Evolutionary conservation across 2,888 invertebrate species (phyloP).

Genomic region (Byasa hedistus): DNA sequence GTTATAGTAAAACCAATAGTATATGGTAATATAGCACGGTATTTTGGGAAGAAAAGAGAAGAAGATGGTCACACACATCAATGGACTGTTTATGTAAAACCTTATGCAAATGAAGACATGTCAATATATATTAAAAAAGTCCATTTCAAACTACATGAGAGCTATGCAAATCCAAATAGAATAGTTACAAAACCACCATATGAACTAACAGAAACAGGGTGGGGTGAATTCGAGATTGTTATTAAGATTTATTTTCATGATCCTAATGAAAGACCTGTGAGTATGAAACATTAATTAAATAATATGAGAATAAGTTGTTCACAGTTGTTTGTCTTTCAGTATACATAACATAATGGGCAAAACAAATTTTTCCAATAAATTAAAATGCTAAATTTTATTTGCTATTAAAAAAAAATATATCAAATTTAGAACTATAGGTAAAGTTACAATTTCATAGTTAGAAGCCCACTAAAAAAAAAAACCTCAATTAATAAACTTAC

Average conservation of each 20-base stretch:
- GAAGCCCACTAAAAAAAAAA: too few species aligned
- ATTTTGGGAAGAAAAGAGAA: conserved; percentile 97
- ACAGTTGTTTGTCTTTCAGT: too few species aligned
- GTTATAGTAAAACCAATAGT: conserved; percentile 96
- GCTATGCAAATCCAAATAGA: conserved; percentile 95
- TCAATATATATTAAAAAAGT: conserved; percentile 96
- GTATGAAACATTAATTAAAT: conserved; percentile 44
- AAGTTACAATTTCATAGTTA: too few species aligned
- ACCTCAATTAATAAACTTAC: too few species aligned
- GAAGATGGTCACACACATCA: conserved; percentile 99
- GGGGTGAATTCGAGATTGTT: conserved; percentile 99
- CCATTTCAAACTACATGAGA: conserved; percentile 98
- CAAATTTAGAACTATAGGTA: too few species aligned
- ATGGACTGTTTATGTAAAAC: conserved; percentile 98
- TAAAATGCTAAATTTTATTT: too few species aligned
- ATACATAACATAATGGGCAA: too few species aligned
- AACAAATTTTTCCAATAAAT: too few species aligned
- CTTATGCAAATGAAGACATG: conserved; percentile 96
- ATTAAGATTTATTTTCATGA: conserved; percentile 99
- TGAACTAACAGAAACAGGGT: conserved; percentile 98
- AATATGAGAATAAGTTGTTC: too few species aligned
- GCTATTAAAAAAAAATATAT: too few species aligned
- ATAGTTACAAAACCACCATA: conserved; percentile 97
- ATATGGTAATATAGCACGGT: conserved; percentile 96
- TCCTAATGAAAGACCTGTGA: conserved; percentile 95